Evolutionary conservation across 2,888 invertebrate genomes (phyloP).

Genomic region (Corbicula japonica): DNA sequence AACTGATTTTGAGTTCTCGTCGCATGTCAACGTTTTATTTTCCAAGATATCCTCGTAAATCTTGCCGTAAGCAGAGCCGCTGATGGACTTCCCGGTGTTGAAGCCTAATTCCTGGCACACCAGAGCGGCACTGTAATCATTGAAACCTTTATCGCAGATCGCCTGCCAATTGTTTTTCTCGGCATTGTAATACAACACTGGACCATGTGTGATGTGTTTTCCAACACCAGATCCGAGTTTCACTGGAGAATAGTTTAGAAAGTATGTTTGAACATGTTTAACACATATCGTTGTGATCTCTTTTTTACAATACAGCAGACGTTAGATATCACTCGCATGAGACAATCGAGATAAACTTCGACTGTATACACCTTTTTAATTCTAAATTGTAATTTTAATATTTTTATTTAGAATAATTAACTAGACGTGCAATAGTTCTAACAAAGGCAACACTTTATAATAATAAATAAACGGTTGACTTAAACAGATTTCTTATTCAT

Average conservation of each 20-base stretch:
- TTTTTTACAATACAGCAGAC: too few relatives aligned
- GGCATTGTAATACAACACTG: slow-evolving; percentile 72
- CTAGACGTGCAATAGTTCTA: too few relatives aligned
- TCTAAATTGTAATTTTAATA: too few relatives aligned
- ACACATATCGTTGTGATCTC: too few relatives aligned
- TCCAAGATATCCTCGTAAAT: slow-evolving; percentile 66
- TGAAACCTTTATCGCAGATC: slow-evolving; percentile 80
- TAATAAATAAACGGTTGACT: too few relatives aligned
- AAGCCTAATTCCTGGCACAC: slow-evolving; percentile 78
- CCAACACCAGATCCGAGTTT: slow-evolving; percentile 74
- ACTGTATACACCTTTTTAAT: too few relatives aligned
- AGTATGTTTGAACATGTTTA: too few relatives aligned
- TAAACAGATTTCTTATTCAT: too few relatives aligned
- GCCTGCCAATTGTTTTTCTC: slow-evolving; percentile 71
- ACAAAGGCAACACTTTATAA: too few relatives aligned
- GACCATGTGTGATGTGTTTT: slow-evolving; percentile 73
- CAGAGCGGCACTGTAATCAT: slow-evolving; percentile 74
- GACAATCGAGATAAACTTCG: too few relatives aligned
- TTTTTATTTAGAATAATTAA: too few relatives aligned
- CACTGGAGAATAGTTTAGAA: slow-evolving; percentile 59
- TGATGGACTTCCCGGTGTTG: slow-evolving; percentile 73
- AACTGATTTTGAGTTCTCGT: slow-evolving; percentile 59
- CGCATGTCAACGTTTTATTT: slow-evolving; percentile 73
- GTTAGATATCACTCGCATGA: too few relatives aligned
- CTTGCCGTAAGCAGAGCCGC: slow-evolving; percentile 78